Evolutionary conservation across 2,888 invertebrate genomes (phyloP), one percentile per base, ranked within the genome.

Genomic region (Drosophila nr. medialis): DNA sequence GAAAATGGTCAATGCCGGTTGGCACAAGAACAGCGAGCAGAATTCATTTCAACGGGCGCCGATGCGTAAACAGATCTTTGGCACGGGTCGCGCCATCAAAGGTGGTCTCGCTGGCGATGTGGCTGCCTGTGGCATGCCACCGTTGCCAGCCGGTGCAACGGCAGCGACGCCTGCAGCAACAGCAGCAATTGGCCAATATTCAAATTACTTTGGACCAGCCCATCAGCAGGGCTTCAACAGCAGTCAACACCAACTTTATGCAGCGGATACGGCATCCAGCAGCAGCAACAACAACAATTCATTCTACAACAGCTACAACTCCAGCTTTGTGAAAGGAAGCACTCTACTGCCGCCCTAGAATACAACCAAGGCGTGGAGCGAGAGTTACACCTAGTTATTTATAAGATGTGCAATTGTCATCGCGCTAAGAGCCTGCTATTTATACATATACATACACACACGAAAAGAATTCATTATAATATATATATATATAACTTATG

Each of bases 51-150:
- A 65, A 13, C 64, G 53, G 6, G 36, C 49, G 15, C 51, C 69
- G 0, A 38, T 54, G 2, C 74, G 69, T 2, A 64, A 83, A 5
- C 74, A 71, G 30, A 51, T 50, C 34, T 88, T 73, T 48, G 80
- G 75, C 7, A 76, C 83, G 4, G 89, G 89, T 1, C 87, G 86
- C 2, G 89, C 86, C 11, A 87, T 87, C 2, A 87, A 85, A 36
- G 83, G 83, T 7, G 89, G 85, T 4, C 42, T 36, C 38, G 53
- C 67, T 27, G 40, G 48, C 30, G 76, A 78, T 29, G 10, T 42
- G 18, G 48, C 6, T 6, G 42, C 7, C 21, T 61, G 10, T 8
- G 42, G 10, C 30, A 64, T 69, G 62, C 56, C 64, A 15, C 21
- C 49, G 15, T 27, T 70, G 18, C 64, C 73, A 0, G 50, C 63